Percentiles rank a stretch among this genome's conserved stretches.
These are phyloP conservation scores for Zaprionus inermis DNA, from an alignment of 1,140 invertebrate genomes.

Conservation along the genomic window DNA sequence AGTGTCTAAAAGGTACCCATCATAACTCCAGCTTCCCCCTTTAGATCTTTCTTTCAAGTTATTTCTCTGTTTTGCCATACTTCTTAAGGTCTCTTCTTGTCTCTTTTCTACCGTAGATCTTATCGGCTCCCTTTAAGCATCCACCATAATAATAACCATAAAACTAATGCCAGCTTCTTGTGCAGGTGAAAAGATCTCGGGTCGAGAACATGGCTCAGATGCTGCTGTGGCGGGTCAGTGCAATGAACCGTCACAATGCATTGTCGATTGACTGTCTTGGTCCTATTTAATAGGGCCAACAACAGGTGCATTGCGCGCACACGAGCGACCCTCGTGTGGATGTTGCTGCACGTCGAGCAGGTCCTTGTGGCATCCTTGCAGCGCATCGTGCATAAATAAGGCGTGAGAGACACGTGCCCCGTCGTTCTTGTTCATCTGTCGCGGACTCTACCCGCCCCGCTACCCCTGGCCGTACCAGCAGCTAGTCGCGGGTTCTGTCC, in stretches of 20 bases:
- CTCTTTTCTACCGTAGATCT: background rate
- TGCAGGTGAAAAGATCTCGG: background rate
- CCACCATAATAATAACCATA: background rate
- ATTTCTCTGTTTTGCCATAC: background rate
- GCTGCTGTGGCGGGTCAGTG: conserved; percentile 5
- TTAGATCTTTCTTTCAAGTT: background rate
- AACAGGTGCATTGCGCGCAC: conserved; percentile 39
- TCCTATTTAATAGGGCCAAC: conserved; percentile 45
- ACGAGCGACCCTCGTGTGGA: conserved; percentile 25
- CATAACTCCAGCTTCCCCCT: too few species aligned
- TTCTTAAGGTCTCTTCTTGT: background rate
- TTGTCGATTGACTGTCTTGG: conserved; percentile 7
- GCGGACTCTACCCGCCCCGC: background rate
- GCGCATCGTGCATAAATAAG: conserved; percentile 47
- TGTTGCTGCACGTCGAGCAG: conserved; percentile 28
- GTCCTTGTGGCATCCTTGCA: conserved; percentile 47
- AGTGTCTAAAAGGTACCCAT: too few species aligned
- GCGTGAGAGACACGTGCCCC: conserved; percentile 34
- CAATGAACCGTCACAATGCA: conserved; percentile 20
- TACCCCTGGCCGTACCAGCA: background rate
- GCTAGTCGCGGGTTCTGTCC: background rate
- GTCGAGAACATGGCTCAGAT: conserved; percentile 4
- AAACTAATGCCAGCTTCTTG: conserved; percentile 5
- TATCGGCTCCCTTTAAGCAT: background rate
- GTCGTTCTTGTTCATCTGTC: conserved; percentile 4